phyloP scores from a whole-genome alignment of 2,888 invertebrate genomes.

The Platycnemis pennipes region DNA sequence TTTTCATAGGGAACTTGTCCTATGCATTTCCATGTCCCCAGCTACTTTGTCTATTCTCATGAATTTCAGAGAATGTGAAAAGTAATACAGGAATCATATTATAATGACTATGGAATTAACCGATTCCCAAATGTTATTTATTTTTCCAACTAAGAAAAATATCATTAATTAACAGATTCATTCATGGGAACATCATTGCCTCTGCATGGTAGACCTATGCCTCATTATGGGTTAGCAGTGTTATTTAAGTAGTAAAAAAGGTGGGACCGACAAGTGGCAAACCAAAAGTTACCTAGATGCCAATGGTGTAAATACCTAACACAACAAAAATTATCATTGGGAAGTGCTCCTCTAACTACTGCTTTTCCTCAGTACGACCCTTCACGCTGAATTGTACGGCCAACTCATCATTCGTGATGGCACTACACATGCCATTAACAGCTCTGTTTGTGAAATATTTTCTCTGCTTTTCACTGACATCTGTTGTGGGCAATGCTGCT shows the following conservation, averaged over 20 bases:
- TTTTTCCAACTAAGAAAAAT: too few relatives aligned
- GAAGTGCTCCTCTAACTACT: not conserved
- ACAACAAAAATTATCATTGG: not conserved
- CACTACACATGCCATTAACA: conserved; percentile 8
- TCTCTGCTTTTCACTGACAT: not conserved
- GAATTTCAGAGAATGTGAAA: too few relatives aligned
- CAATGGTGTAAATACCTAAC: not conserved
- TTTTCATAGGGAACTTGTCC: too few relatives aligned
- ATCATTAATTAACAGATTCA: too few relatives aligned
- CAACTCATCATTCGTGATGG: not conserved
- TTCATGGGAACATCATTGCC: too few relatives aligned
- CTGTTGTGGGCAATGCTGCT: not conserved
- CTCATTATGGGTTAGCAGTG: not conserved
- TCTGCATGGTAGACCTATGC: too few relatives aligned
- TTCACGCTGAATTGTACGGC: not conserved
- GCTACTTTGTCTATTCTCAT: too few relatives aligned
- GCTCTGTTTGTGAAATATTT: not conserved
- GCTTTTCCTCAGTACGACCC: not conserved
- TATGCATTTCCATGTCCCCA: too few relatives aligned
- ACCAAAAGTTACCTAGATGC: not conserved
- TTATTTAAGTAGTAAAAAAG: not conserved
- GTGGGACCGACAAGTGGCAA: not conserved
- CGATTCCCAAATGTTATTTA: too few relatives aligned
- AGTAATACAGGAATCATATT: too few relatives aligned
- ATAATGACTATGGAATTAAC: too few relatives aligned